Evolutionary conservation across 2,797 vertebrate genomes (phyloP).

Genomic region (Acrossocheilus fasciatus): DNA sequence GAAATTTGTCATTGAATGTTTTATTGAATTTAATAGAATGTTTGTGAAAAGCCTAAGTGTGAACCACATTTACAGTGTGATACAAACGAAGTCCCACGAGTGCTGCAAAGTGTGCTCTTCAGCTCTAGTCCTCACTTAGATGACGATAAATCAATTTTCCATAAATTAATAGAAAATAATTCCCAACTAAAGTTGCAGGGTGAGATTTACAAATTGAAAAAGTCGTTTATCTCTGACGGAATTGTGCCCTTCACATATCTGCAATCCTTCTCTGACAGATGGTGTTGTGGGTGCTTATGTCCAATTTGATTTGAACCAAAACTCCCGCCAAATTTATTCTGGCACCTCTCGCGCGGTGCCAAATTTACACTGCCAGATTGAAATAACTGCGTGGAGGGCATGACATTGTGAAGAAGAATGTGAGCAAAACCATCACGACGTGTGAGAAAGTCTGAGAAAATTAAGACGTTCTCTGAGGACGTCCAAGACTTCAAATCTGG

Average conservation of each 20-base stretch:
- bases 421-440: slow-evolving; percentile 83
- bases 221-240: slow-evolving; percentile 81
- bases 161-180: slow-evolving; percentile 43
- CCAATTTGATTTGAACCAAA: slow-evolving; percentile 90
- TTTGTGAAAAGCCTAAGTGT: neutral
- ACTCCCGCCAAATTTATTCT: slow-evolving; percentile 86
- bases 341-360: slow-evolving; percentile 80
- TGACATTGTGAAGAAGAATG: slow-evolving; percentile 84
- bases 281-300: slow-evolving; percentile 89
- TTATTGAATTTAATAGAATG: neutral
- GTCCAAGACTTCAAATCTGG: slow-evolving; percentile 55
- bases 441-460: slow-evolving; percentile 75
- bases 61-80: slow-evolving; percentile 4
- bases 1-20: neutral
- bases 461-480: slow-evolving; percentile 56
- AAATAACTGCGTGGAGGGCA: slow-evolving; percentile 83
- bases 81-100: slow-evolving; percentile 1
- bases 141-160: slow-evolving; percentile 42
- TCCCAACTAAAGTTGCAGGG: slow-evolving; percentile 48
- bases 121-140: slow-evolving; percentile 20
- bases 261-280: slow-evolving; percentile 83
- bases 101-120: neutral
- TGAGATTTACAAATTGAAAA: slow-evolving; percentile 77
- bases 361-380: slow-evolving; percentile 85
- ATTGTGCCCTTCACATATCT: slow-evolving; percentile 82